Percentiles rank a stretch among this genome's conserved stretches.
Evolutionary conservation across 2,113 vertebrate genomes (phyloP).

Genomic region (Gracilinanus agilis): DNA sequence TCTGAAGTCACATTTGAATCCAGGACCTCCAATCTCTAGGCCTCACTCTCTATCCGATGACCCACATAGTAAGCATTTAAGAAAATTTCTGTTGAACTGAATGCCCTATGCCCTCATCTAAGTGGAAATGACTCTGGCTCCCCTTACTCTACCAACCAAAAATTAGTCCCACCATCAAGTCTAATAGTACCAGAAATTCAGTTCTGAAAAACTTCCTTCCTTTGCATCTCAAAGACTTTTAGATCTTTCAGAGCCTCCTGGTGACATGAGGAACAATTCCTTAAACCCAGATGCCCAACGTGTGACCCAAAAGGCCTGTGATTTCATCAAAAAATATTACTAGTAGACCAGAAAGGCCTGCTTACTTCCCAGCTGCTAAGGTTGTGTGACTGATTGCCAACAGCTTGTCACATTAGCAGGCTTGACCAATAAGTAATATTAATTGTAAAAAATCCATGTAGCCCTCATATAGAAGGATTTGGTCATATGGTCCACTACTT

Average conservation of each 20-base stretch:
- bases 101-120: neutral
- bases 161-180: neutral
- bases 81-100: neutral
- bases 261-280: neutral
- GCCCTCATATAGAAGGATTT: neutral
- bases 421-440: neutral
- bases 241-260: neutral
- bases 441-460: neutral
- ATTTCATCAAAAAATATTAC: neutral
- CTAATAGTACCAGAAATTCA: neutral
- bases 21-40: too few species aligned
- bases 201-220: neutral
- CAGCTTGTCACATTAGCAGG: neutral
- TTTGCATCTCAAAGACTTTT: neutral
- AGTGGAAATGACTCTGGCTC: neutral
- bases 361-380: neutral
- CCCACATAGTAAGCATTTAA: neutral
- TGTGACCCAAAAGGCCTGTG: neutral
- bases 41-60: too few species aligned
- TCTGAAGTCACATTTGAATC: too few species aligned
- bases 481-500: neutral
- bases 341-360: neutral
- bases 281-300: neutral
- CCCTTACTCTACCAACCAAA: neutral
- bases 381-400: neutral